Evolutionary conservation across 2,113 vertebrate genomes (phyloP).

Genomic region (Hyperoodon ampullatus): DNA sequence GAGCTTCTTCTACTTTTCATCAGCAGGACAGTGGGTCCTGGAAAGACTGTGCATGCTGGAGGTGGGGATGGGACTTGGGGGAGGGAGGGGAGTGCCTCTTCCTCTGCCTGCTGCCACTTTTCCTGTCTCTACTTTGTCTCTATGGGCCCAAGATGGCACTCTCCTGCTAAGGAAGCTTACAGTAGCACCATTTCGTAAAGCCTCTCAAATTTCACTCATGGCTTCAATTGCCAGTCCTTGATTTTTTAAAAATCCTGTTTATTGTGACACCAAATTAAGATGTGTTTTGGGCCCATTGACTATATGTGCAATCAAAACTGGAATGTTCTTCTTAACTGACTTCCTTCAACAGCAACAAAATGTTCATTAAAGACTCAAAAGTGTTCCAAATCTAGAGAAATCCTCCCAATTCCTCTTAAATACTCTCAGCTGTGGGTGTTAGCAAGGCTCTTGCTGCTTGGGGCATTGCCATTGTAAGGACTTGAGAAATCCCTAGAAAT

Average conservation of each 20-base stretch:
- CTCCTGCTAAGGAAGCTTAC: slow-evolving; percentile 32
- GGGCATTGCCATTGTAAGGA: neutral
- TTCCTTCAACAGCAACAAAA: slow-evolving; percentile 66
- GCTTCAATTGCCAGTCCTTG: slow-evolving; percentile 37
- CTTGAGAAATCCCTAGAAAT: slow-evolving; percentile 66
- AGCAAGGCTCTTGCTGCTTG: neutral
- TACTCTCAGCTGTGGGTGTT: slow-evolving; percentile 57
- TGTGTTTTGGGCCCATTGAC: slow-evolving; percentile 50
- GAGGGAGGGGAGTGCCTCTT: too few relatives aligned
- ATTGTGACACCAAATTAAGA: slow-evolving; percentile 72
- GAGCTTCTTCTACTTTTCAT: neutral
- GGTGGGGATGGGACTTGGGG: too few relatives aligned
- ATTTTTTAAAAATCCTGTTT: slow-evolving; percentile 68
- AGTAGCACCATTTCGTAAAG: slow-evolving; percentile 53
- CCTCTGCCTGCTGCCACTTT: neutral
- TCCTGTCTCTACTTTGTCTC: neutral
- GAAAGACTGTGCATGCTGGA: neutral
- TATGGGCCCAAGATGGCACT: neutral
- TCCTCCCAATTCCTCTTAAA: slow-evolving; percentile 38
- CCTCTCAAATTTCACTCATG: slow-evolving; percentile 5
- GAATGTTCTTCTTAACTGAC: slow-evolving; percentile 60
- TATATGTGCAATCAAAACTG: slow-evolving; percentile 63
- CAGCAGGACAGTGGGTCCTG: neutral
- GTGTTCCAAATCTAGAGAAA: slow-evolving; percentile 49
- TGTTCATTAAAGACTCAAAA: slow-evolving; percentile 53